A percentile compares a stretch with the other conserved stretches of the same genome.
Evolutionary conservation across 2,113 vertebrate genomes (phyloP).

Genomic region (Cinclus mexicanus): DNA sequence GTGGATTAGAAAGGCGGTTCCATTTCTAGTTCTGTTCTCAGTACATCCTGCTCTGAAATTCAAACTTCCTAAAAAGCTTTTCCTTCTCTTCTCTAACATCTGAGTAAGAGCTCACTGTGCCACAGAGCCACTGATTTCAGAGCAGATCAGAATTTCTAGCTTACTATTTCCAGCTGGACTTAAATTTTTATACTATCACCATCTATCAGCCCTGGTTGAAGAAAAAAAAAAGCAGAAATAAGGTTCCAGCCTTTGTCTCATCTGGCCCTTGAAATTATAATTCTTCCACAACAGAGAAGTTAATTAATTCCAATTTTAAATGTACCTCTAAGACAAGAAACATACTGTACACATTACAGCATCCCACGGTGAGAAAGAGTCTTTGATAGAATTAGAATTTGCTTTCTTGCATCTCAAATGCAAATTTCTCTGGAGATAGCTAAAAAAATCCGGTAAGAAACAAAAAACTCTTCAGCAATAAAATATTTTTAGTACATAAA

Average conservation of each 20-base stretch:
- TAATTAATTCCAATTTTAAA: conserved; percentile 10
- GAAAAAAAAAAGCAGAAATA: not conserved
- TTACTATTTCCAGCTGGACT: not conserved
- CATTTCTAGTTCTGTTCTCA: not conserved
- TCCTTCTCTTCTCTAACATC: not conserved
- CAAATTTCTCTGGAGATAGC: conserved; percentile 36
- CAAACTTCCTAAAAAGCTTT: not conserved
- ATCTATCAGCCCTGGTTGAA: not conserved
- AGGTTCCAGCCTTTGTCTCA: not conserved
- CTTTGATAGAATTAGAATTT: conserved; percentile 40
- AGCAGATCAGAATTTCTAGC: not conserved
- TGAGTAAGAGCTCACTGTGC: not conserved
- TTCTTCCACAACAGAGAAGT: not conserved
- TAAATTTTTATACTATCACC: not conserved
- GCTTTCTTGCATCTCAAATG: conserved; percentile 25
- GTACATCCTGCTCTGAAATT: not conserved
- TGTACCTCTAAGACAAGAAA: conserved; percentile 6
- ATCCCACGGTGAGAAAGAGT: not conserved
- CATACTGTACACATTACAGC: not conserved
- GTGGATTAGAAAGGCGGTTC: not conserved
- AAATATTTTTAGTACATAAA: conserved; percentile 50
- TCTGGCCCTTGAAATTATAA: not conserved
- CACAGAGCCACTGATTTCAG: not conserved
- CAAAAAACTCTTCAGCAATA: conserved; percentile 18
- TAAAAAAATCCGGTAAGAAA: conserved; percentile 24